Conservation (phyloP, 2,888 invertebrate species). For the Physocephala rufipes region DNA sequence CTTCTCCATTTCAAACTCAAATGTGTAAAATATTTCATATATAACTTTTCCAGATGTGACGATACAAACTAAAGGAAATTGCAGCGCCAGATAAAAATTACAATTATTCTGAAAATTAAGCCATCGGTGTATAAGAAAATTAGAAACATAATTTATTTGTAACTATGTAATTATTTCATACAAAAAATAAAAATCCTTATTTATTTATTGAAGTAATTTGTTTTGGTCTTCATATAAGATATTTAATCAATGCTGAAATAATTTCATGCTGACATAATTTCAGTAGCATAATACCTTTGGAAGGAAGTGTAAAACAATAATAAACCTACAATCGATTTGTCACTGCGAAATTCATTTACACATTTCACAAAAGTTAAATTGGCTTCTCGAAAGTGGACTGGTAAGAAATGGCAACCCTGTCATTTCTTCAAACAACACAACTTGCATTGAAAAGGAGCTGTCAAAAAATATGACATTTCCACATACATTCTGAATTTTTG, state of each 20-base stretch:
- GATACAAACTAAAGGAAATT: conserved; percentile 62
- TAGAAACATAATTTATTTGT: conserved; percentile 1
- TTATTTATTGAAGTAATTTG: conserved; percentile 21
- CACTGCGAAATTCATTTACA: neutral
- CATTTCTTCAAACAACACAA: neutral
- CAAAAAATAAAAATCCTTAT: conserved; percentile 17
- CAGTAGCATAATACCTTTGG: no score
- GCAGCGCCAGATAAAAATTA: conserved; percentile 53
- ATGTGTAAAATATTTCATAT: conserved; percentile 2
- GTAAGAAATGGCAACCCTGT: neutral
- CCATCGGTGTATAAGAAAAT: conserved; percentile 4
- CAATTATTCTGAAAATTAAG: neutral
- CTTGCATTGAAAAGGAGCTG: neutral
- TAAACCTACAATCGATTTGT: neutral
- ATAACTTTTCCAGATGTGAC: conserved; percentile 56
- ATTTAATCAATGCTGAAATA: neutral
- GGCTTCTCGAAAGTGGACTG: neutral
- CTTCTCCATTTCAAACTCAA: no score
- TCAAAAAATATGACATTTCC: conserved; percentile 20
- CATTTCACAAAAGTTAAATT: neutral
- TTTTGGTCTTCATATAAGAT: neutral
- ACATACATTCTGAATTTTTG: conserved; percentile 15
- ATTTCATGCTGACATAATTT: no score
- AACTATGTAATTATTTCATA: conserved; percentile 4
- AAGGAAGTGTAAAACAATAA: no score